Evolutionary conservation across 2,797 vertebrate species (phyloP).

Genomic region (Clamator glandarius): DNA sequence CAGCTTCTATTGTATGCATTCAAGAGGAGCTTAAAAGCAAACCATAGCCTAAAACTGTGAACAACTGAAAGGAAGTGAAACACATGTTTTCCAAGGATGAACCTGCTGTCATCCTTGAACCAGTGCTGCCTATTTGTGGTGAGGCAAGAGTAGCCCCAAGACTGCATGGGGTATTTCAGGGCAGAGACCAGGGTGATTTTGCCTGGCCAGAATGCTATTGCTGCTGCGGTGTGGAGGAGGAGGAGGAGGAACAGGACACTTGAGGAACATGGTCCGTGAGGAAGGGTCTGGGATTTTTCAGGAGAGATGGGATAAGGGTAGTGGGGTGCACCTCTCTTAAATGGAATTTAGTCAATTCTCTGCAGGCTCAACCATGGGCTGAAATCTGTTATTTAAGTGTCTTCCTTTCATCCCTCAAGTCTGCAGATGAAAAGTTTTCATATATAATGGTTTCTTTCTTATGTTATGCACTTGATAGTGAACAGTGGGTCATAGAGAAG

Average conservation of each 20-base stretch:
- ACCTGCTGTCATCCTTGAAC: not conserved
- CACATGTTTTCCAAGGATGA: not conserved
- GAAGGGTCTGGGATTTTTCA: not conserved
- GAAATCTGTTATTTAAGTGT: not conserved
- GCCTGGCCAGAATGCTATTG: not conserved
- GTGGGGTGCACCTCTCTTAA: not conserved
- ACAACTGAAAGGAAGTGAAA: not conserved
- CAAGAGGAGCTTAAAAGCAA: not conserved
- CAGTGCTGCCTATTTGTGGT: not conserved
- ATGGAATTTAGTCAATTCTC: not conserved
- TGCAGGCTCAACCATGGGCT: not conserved
- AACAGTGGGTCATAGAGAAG: not conserved
- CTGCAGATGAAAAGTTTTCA: not conserved
- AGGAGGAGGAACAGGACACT: not conserved
- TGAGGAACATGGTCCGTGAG: not conserved
- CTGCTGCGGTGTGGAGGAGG: not conserved
- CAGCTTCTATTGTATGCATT: not conserved
- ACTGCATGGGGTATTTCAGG: not conserved
- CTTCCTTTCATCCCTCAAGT: not conserved
- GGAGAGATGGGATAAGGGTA: not conserved
- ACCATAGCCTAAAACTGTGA: not conserved
- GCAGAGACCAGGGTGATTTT: not conserved
- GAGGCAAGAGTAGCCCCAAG: not conserved
- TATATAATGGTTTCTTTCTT: not conserved
- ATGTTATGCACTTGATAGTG: not conserved